Evolutionary conservation across 2,113 vertebrate species (phyloP), one percentile per base, ranked within the genome.

Genomic region (Melozone crissalis): DNA sequence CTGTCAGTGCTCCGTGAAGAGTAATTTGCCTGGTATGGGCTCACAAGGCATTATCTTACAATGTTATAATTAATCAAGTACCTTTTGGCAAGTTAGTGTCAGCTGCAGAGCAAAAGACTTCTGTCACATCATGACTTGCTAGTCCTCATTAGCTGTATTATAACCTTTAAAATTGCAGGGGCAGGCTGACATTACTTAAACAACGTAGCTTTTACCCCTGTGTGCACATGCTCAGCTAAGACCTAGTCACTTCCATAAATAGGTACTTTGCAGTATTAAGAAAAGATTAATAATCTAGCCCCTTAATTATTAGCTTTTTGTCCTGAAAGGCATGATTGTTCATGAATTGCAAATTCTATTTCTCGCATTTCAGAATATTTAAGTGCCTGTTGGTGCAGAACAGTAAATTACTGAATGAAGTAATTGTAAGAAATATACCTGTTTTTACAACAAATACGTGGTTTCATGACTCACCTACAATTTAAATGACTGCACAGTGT

Each of bases 21-120:
- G 81, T 91, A 95, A 96, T 96, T 95, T 93, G 37, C 58, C 49
- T 77, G 37, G 18, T 78, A 79, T 55, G 84, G 75, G 63, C 59
- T 97, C 63, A 91, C 63, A 87, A 90, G 78, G 51, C 33, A 55
- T 95, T 93, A 90, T 91, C 67, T 94, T 82, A 76, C 84, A 80
- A 74, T 54, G 75, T 35, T 72, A 47, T 90, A 91, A 95, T 94
- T 95, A 97, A 94, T 90, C 89, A 93, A 83, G 46, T 0, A 10
- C 59, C 55, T 96, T 85, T 88, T 65, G 81, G 74, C 67, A 95
- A 91, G 71, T 94, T 89, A 94, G 28, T 90, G 77, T 87, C 91
- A 95, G 81, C 58, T 85, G 66, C 87, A 91, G 81, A 94, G 75
- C 62, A 84, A 80, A 94, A 93, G 80, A 67, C 19, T 79, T 87